Base-by-base conservation (phyloP, 2,797 vertebrate genomes). In the Syncerus caffer region DNA sequence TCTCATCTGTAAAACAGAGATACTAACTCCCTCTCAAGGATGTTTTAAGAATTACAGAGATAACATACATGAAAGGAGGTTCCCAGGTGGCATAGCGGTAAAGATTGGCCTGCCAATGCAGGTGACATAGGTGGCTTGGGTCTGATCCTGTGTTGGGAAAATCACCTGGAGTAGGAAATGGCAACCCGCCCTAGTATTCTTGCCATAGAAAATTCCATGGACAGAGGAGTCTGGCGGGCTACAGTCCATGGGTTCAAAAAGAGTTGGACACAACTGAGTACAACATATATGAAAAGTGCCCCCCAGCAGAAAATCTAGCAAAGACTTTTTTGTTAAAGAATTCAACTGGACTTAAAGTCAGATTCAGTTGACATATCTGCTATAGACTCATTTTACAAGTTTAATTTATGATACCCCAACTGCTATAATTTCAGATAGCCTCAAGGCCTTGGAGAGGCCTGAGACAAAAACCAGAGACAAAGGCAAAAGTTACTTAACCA, bases 391-490 rank as follows among this genome's bases (percentile, higher is more conserved):
- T 83, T 89, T 62, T 45, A 51, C 55, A 92, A 87, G 89, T 93
- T 74, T 92, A 93, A 95, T 85, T 93, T 96, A 97, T 12, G 27
- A 60, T 94, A 64, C 42, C 21, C 79, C 27, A 95, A n/a, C 25
- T 53, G n/a, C 64, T 93, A 31, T 71, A 92, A 95, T 90, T 95
- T 95, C 93, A 95, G 80, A 94, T 62, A 94, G 80, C 89, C 88
- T 92, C 80, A 50, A 97, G 60, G 71, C 31, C 62, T 93, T 95
- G 64, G 89, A 90, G 83, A 71, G 53, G 53, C 64, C 80, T 80
- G 16, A 88, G 90, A 93, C n/a, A 95, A 90, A 97, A 95, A 94
- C 79, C 93, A 95, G 93, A 97, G 87, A 96, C 80, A 93, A 53
- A 93, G 29, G 74, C 85, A 92, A 96, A 94, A 64, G 25, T 80